A percentile compares a stretch with the other conserved stretches of the same genome.
These are phyloP conservation scores for Crocallis elinguaria DNA, from an alignment of 2,888 invertebrate species.

Conservation along the genomic window DNA sequence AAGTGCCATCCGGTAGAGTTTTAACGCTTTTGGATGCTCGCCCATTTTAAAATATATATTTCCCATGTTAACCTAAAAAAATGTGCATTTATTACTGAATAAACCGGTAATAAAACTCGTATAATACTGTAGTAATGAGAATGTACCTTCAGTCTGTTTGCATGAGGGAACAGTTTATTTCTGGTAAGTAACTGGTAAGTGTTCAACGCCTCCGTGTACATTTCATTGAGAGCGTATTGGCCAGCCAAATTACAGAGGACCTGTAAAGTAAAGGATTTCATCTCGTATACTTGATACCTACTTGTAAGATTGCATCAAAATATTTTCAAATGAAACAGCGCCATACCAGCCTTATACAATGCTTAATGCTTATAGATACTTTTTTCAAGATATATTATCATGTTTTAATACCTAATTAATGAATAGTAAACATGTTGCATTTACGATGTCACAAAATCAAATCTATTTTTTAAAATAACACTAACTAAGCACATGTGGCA, in stretches of 20 bases:
- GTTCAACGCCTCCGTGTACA: slow-evolving; percentile 97
- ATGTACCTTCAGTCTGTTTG: slow-evolving; percentile 93
- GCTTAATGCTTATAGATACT: too few species aligned
- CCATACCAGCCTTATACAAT: too few species aligned
- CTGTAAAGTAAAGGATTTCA: slow-evolving; percentile 70
- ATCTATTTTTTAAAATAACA: too few species aligned
- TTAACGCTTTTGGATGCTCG: slow-evolving; percentile 96
- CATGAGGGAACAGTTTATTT: slow-evolving; percentile 97
- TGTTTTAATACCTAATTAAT: too few species aligned
- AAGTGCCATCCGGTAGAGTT: slow-evolving; percentile 99
- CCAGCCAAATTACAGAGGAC: slow-evolving; percentile 98
- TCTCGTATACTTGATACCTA: too few species aligned
- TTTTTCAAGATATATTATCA: too few species aligned
- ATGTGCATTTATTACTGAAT: slow-evolving; percentile 3
- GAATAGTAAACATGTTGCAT: too few species aligned
- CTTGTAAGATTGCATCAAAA: too few species aligned
- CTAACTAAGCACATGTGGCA: too few species aligned
- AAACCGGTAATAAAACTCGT: background rate
- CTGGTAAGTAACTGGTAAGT: slow-evolving; percentile 97
- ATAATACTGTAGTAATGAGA: background rate
- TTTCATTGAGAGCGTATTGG: slow-evolving; percentile 96
- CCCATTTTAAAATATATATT: slow-evolving; percentile 98
- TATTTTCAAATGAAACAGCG: too few species aligned
- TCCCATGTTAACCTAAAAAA: slow-evolving; percentile 92
- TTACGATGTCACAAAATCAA: too few species aligned